Conservation (phyloP, 1,140 invertebrate species). For the Eubasilissa regina region DNA sequence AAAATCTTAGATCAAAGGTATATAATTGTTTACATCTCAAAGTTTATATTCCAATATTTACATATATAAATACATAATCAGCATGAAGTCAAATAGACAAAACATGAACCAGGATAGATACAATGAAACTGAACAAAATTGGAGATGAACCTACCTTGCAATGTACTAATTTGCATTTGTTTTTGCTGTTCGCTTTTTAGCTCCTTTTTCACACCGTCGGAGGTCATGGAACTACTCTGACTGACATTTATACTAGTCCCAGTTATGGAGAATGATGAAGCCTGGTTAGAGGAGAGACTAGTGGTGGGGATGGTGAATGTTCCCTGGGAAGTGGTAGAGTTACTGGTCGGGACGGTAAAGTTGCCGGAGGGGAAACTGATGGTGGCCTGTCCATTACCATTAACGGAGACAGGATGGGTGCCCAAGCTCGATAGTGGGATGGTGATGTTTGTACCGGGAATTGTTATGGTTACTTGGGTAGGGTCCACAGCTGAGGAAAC, state of each 20-base stretch:
- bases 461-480: conserved; percentile 71
- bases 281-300: conserved; percentile 50
- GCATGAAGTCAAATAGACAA: too few relatives aligned
- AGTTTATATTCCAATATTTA: neutral
- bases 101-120: neutral
- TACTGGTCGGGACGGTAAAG: conserved; percentile 40
- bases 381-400: conserved; percentile 62
- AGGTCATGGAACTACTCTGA: conserved; percentile 48
- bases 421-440: conserved; percentile 70
- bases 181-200: conserved; percentile 49
- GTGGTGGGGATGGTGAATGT: conserved; percentile 70
- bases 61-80: too few relatives aligned
- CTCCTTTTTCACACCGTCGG: conserved; percentile 21
- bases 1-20: too few relatives aligned
- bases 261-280: conserved; percentile 48
- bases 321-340: conserved; percentile 64
- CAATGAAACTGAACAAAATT: neutral
- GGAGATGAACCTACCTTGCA: conserved; percentile 53
- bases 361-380: conserved; percentile 44
- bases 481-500: conserved; percentile 65
- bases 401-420: conserved; percentile 54
- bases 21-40: neutral
- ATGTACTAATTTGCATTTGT: conserved; percentile 49
- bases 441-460: conserved; percentile 75
- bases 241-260: conserved; percentile 54